phyloP scores from a whole-genome alignment of 2,797 vertebrate species.

The Sparidentex hasta region DNA sequence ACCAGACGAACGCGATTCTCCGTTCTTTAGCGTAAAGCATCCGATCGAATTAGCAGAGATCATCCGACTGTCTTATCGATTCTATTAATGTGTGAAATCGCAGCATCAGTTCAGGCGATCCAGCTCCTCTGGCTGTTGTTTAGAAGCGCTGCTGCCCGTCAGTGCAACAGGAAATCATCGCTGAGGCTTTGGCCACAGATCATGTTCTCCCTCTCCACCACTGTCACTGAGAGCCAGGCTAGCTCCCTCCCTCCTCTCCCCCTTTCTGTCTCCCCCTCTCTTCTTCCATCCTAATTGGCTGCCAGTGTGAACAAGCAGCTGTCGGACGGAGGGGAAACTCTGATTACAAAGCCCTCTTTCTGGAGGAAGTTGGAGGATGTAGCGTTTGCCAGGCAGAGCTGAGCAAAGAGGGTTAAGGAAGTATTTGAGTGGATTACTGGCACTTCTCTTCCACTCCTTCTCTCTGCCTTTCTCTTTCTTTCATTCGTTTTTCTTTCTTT shows the following conservation, averaged over 20 bases:
- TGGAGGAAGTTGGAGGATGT: constrained; percentile 63
- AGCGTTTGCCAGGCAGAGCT: constrained; percentile 72
- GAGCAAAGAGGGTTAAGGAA: constrained; percentile 71
- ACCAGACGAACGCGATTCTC: constrained; percentile 23
- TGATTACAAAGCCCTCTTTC: constrained; percentile 74
- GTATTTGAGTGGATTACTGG: constrained; percentile 80
- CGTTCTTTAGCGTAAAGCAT: constrained; percentile 16
- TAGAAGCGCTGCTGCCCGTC: constrained; percentile 62
- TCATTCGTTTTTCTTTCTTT: constrained; percentile 30
- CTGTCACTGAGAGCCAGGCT: constrained; percentile 41
- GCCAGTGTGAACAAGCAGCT: constrained; percentile 77
- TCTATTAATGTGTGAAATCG: constrained; percentile 55
- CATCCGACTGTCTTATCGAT: constrained; percentile 38
- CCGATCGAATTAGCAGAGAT: constrained; percentile 53
- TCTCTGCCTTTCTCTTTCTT: constrained; percentile 1
- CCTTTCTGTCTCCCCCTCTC: constrained; percentile 25
- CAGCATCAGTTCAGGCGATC: constrained; percentile 43
- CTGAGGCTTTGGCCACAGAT: constrained; percentile 61
- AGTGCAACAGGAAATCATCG: constrained; percentile 68
- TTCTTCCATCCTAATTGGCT: constrained; percentile 76
- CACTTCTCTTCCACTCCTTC: constrained; percentile 47
- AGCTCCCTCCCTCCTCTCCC: constrained; percentile 35
- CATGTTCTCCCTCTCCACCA: constrained; percentile 59
- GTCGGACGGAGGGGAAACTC: constrained; percentile 67
- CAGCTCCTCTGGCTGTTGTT: constrained; percentile 65